Conservation (phyloP, 2,113 vertebrate species). For the Urocolius indicus region DNA sequence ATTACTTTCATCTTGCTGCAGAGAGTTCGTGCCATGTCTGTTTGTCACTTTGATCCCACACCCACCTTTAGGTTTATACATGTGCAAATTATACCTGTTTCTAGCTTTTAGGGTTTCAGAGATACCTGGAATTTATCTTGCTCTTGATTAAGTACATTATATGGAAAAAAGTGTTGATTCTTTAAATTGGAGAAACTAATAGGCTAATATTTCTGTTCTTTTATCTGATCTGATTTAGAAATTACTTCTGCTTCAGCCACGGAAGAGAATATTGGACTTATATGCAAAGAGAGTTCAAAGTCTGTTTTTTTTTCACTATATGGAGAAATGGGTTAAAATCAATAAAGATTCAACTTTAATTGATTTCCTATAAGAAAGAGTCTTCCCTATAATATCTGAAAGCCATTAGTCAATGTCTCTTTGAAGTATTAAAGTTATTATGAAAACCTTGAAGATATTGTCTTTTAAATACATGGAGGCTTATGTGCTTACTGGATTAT, state of each 20-base stretch:
- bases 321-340: conserved; percentile 47
- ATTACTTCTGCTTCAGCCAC: neutral
- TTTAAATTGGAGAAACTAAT: conserved; percentile 2
- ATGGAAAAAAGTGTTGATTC: conserved; percentile 11
- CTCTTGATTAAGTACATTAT: neutral
- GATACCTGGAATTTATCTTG: conserved; percentile 14
- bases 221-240: conserved; percentile 43
- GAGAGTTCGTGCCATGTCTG: neutral
- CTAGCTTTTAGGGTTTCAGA: neutral
- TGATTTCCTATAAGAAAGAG: conserved; percentile 67
- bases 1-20: neutral
- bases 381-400: conserved; percentile 35
- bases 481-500: conserved; percentile 57
- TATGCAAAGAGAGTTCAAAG: conserved; percentile 36
- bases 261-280: neutral
- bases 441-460: conserved; percentile 42
- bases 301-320: neutral
- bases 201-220: conserved; percentile 45
- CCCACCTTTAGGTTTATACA: neutral
- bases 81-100: conserved; percentile 13
- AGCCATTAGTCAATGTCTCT: conserved; percentile 65
- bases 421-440: conserved; percentile 63
- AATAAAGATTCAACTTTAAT: conserved; percentile 64
- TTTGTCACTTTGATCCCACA: neutral
- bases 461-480: conserved; percentile 41